Base-by-base conservation (phyloP, 2,113 vertebrate genomes). In the Rynchops niger region DNA sequence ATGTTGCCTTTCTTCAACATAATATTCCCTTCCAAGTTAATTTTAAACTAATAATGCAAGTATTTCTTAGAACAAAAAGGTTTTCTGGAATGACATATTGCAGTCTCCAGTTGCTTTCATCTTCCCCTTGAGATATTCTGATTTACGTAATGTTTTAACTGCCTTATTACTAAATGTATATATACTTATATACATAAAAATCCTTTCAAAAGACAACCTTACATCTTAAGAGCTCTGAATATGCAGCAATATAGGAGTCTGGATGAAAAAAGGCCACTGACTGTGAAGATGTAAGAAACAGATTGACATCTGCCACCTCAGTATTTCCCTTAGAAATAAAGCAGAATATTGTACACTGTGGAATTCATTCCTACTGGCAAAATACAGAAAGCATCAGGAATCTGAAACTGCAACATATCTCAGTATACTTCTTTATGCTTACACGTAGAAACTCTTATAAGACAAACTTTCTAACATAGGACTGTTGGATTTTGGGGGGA, bases 121-220 rank as follows among this genome's bases (percentile, higher is more conserved):
- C 83, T 96, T 96, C 79, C 79, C 86, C 82, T 97, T 93, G 95
- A 97, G 93, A 97, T 95, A 81, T 43, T 80, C 56, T 65, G 62
- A 97, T 98, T 98, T 97, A 69, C 95, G 97, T 96, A 96, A 95
- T 92, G 79, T 88, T 98, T 97, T 97, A 97, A 95, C 85, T 93
- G 65, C 69, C 67, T 50, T 78, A 84, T 93, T 86, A 36, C 29
- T 71, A 84, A 89, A 82, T 62, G 32, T 86, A 58, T 88, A 79
- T 82, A 63, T 30, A 91, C 40, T 82, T 88, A 36, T 8, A 93
- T 27, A 81, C 38, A 61, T 74, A 91, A 87, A 82, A 91, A 59
- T 86, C 29, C 52, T 96, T 97, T 97, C 77, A 91, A 84, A 67
- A 81, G 67, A 59, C 76, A 83, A 88, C 67, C 69, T 92, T 82